Evolutionary conservation across 2,888 invertebrate species (phyloP), one percentile per base, ranked within the genome.

Genomic region (Hypena proboscidalis): DNA sequence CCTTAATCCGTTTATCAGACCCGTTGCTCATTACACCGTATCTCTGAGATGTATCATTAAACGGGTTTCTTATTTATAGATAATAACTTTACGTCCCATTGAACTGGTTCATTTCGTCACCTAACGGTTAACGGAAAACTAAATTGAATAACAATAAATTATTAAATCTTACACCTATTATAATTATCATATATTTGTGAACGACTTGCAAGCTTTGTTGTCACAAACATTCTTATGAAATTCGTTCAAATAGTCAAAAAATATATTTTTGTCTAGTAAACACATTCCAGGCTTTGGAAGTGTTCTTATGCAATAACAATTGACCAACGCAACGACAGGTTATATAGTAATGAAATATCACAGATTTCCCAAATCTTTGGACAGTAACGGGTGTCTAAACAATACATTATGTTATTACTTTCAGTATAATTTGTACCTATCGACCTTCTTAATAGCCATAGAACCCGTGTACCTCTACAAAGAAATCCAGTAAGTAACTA

Each of bases 281-380:
- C 87, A 87, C 81, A 75, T 78, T 80, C 80, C 83, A 60, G 66
- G 67, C 71, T 60, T 65, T 67, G 80, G 80, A 81, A 83, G 84
- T 83, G 85, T 75, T 77, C 78, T 83, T 87, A 86, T 84, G 85
- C 77, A 84, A 83, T 85, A 88, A 90, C 89, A 91, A 91, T 91
- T 91, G 91, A 91, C 91, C 80, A 91, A 90, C 88, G 84, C 84
- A 91, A 89, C 82, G 89, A 88, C 83, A 88, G 89, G 84, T 83
- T 86, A 84, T 79, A 86, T 71, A 75, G 67, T 87, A 82, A 85
- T 90, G 87, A 83, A 85, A 90, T 91, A 92, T 92, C 91, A 92
- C 91, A 92, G 91, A 89, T 87, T 85, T 90, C 85, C 79, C 75
- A 83, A 82, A 85, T 91, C 91, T 92, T 91, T 91, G 91, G 90